Base-by-base conservation (phyloP, 1,140 invertebrate genomes). In the Sinella curviseta region DNA sequence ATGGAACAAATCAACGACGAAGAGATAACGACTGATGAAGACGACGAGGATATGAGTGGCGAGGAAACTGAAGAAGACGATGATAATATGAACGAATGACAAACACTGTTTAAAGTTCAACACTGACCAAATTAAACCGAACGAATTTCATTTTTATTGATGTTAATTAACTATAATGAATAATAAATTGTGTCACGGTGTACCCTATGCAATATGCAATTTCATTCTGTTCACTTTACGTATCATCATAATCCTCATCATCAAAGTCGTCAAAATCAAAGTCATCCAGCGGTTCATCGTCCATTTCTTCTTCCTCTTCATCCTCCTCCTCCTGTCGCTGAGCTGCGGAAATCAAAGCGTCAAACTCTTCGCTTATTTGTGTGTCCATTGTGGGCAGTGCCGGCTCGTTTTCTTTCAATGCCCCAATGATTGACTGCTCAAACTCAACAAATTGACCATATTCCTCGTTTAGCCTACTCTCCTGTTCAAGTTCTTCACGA, bases 11-110 rank as follows among this genome's bases (percentile, higher is more conserved):
- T 89, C 1, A 89, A 91, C 65, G 92, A 97, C 84, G 90, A 92
- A 0, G 94, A 97, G 86, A 89, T 92, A 30, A 97, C 95, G 33
- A 93, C 91, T 77, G 91, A 90, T 31, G 95, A 94, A 79, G 92
- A 92, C 74, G 89, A 82, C 31, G 67, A 78, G 26, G 75, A 77
- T 28, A 39, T 36, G 31, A 57, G 8, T 3, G 31, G 30, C n/a
- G 80, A 77, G 20, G 82, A 79, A 55, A 35, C n/a, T 8, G 77
- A 57, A 31, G 77, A 70, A 1, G 79, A 76, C 3, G 79, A 55
- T 36, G 80, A 78, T 3, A 60, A 35, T 1, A 67, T 54, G 48
- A 74, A 78, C 30, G 36, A 48, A 8, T 70, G 26, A 65, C 8
- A n/a, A n/a, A n/a, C n/a, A n/a, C n/a, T 48, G 20, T 48, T 65